A percentile compares a stretch with the other conserved stretches of the same genome.
Evolutionary conservation across 2,113 vertebrate genomes (phyloP).

Genomic region (Origma solitaria): DNA sequence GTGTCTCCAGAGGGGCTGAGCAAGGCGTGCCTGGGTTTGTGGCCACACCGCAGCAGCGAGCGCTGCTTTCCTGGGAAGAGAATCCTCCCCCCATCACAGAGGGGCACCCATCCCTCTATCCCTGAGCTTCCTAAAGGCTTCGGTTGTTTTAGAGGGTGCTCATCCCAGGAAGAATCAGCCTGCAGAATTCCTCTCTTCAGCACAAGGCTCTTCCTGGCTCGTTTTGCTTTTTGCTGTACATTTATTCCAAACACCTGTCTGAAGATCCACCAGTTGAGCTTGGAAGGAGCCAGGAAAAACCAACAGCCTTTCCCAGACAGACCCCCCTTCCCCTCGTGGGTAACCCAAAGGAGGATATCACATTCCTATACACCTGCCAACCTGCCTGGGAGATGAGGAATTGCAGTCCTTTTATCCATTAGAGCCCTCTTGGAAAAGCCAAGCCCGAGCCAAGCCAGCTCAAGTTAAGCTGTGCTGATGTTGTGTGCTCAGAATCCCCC

Average conservation of each 20-base stretch:
- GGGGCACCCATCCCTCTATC: neutral
- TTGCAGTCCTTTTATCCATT: neutral
- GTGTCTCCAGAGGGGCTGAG: neutral
- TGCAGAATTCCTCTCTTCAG: neutral
- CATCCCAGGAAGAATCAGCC: neutral
- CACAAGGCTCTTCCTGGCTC: neutral
- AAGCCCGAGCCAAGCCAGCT: neutral
- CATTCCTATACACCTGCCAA: neutral
- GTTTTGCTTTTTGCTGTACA: neutral
- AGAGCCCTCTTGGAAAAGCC: neutral
- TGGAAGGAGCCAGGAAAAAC: neutral
- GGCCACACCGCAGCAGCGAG: neutral
- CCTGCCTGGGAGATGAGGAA: neutral
- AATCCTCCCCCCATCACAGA: neutral
- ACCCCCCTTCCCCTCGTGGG: neutral
- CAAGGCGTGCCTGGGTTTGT: neutral
- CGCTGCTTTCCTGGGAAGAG: neutral
- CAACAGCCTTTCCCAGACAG: neutral
- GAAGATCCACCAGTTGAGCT: neutral
- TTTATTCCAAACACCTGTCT: neutral
- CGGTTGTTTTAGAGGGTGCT: neutral
- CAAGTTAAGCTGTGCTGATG: fast-evolving
- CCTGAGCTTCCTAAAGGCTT: neutral
- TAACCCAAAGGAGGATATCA: neutral
- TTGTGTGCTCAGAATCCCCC: neutral